phyloP scores from a whole-genome alignment of 1,140 invertebrate genomes.

The Steinernema feltiae region DNA sequence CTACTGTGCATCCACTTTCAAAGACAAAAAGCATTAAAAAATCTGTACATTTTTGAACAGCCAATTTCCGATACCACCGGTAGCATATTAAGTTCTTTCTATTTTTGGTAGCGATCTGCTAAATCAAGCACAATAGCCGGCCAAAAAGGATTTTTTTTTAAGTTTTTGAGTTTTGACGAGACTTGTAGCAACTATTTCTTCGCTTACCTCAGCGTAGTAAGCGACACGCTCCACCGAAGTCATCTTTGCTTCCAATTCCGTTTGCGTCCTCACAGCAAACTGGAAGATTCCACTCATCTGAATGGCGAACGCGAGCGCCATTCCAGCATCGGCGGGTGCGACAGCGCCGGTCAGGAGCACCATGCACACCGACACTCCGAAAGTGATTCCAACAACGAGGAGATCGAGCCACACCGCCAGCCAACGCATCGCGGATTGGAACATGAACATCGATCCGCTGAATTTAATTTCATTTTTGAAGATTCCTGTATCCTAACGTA shows the following conservation, averaged over 20 bases:
- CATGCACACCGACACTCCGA: constrained; percentile 64
- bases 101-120: too few relatives aligned
- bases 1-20: too few relatives aligned
- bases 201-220: constrained; percentile 61
- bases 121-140: too few relatives aligned
- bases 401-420: constrained; percentile 67
- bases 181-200: background rate
- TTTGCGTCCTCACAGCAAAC: constrained; percentile 65
- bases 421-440: constrained; percentile 67
- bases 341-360: constrained; percentile 64
- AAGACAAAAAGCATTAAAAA: too few relatives aligned
- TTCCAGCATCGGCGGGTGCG: constrained; percentile 66
- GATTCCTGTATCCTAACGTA: constrained; percentile 3
- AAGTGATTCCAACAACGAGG: constrained; percentile 62
- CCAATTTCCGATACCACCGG: too few relatives aligned
- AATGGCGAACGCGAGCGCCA: constrained; percentile 67
- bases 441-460: constrained; percentile 60
- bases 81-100: too few relatives aligned
- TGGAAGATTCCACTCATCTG: constrained; percentile 68
- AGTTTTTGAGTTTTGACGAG: too few relatives aligned
- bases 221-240: constrained; percentile 66
- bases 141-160: too few relatives aligned
- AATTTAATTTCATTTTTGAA: background rate
- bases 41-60: too few relatives aligned
- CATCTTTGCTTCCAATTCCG: constrained; percentile 68